Evolutionary conservation across 2,797 vertebrate genomes (phyloP), one percentile per base, ranked within the genome.

Genomic region (Acipenser ruthenus): DNA sequence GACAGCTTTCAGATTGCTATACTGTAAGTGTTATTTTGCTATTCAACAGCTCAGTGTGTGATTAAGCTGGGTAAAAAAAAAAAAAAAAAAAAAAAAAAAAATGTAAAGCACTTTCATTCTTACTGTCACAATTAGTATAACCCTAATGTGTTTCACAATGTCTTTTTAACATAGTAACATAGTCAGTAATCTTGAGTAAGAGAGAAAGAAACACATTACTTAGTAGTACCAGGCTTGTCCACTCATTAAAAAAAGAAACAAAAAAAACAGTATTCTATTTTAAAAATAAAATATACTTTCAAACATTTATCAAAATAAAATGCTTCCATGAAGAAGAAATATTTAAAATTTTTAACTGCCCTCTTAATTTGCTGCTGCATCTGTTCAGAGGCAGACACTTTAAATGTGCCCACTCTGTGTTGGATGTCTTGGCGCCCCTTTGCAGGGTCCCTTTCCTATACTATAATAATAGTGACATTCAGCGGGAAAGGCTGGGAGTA

Each of bases 391-490:
- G 9, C 10, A 12, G 55, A 64, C 23, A 56, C 61, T 37, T 65
- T 58, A 63, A 61, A 60, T n/a, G 13, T 6, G n/a, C 61, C 9
- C 49, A 11, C 61, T 18, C 49, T 56, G 71, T 3, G 74, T 77
- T 74, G 82, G 79, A 75, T 73, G 70, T 79, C 78, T 79, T 50
- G 56, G 23, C 71, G 65, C 82, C 78, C 82, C 83, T 77, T 61
- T 58, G 75, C 6, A 62, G 72, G 76, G 75, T 75, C 80, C 78
- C 63, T 76, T 69, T 66, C 69, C 73, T 81, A 73, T 73, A 18
- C 78, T 70, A 65, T 67, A 66, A 77, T 64, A 65, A 73, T 61
- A 69, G 76, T 77, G 80, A 79, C 82, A 81, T 80, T 82, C 80
- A 68, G 78, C 71, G 23, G 76, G 73, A 69, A 77, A 72, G 72